These are phyloP conservation scores for Philopotamus ludificatus DNA, from an alignment of 1,140 invertebrate genomes.

Conservation along the genomic window DNA sequence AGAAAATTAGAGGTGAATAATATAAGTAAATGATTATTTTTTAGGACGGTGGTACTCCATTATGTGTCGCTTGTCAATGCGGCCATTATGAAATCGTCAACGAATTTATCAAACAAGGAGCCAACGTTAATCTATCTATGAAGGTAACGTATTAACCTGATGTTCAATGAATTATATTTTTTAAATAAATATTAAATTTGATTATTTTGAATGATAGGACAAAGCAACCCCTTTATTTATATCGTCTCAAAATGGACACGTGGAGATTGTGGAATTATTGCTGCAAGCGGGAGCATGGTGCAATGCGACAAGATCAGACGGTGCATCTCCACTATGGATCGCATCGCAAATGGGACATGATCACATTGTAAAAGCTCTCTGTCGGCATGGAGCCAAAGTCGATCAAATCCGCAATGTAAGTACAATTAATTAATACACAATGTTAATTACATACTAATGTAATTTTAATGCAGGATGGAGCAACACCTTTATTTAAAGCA, in stretches of 20 bases:
- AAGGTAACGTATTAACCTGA: no score
- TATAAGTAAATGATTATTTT: conserved; percentile 33
- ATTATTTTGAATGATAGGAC: conserved; percentile 61
- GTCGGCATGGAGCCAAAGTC: conserved; percentile 74
- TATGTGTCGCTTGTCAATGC: conserved; percentile 90
- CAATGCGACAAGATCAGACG: conserved; percentile 72
- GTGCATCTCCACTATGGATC: conserved; percentile 89
- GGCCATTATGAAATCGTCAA: conserved; percentile 86
- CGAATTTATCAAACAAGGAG: conserved; percentile 74
- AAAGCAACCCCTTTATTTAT: conserved; percentile 86
- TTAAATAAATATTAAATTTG: conserved; percentile 16
- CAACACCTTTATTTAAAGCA: conserved; percentile 89
- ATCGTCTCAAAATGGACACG: conserved; percentile 87
- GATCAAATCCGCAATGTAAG: conserved; percentile 78
- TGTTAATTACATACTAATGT: background rate
- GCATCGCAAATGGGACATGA: conserved; percentile 90
- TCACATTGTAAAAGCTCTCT: conserved; percentile 73
- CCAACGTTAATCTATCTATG: conserved; percentile 83
- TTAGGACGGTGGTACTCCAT: conserved; percentile 87
- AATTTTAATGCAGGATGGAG: conserved; percentile 71
- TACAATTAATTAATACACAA: conserved; percentile 24
- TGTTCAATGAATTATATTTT: no score
- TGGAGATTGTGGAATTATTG: conserved; percentile 68
- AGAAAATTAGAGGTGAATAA: no score
- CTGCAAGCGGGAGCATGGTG: conserved; percentile 68